Base-by-base conservation (phyloP, 2,113 vertebrate species). In the Epinephelus moara region DNA sequence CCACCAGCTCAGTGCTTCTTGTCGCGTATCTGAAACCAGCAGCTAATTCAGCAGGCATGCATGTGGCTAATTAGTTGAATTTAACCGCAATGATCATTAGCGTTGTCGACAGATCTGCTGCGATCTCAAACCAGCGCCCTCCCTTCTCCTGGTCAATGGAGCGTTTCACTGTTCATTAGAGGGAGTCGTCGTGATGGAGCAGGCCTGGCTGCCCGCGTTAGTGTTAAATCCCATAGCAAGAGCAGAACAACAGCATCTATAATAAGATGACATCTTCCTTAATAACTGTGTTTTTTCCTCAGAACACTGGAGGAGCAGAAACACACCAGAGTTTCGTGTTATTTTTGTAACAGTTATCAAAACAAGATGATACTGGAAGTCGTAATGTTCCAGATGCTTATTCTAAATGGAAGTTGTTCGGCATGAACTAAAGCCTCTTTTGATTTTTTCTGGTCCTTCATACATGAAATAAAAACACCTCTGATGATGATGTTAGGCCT, bases 31-130 rank as follows among this genome's bases (percentile, higher is more conserved):
- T 68, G 42, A 83, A 91, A 93, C 91, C 91, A 88, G 92, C 84
- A 93, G 90, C 80, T 50, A 75, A 93, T 89, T 93, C 80, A 85
- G 85, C 87, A 76, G 85, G 84, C 88, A 33, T 75, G 89, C 90
- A 80, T 69, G 84, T 74, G 84, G 94, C 93, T 95, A 95, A 96
- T 96, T 95, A 95, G 93, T 84, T 30, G 82, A 83, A 94, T 96
- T 95, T 93, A 93, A 91, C 89, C 72, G 66, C 73, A 64, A 61
- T 94, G 94, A 95, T 94, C 91, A 92, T 95, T 93, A 95, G 90
- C 59, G 55, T 88, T 91, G 92, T 93, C 55, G 94, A 96, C 94
- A 95, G 93, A 94, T 93, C 75, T 92, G 94, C 94, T 92, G 93
- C 56, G 78, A 86, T 93, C 87, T 92, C 89, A 91, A 92, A 93